These are phyloP conservation scores for Rhinopithecus roxellana DNA, from an alignment of 2,113 vertebrate species.

Conservation along the genomic window DNA sequence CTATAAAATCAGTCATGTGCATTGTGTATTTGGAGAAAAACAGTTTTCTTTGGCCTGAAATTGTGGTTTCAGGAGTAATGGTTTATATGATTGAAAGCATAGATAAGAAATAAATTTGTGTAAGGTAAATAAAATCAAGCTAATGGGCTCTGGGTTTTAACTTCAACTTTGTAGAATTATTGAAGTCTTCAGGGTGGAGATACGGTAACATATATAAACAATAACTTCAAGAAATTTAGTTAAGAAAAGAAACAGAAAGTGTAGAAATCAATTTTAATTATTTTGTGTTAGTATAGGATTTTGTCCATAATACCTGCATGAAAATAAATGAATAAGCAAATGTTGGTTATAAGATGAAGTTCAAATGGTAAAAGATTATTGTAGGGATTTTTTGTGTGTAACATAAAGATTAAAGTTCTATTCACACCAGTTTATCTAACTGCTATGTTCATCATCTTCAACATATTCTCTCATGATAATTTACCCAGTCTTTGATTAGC, in stretches of 20 bases:
- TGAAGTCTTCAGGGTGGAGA: neutral
- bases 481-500: neutral
- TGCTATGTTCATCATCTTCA: neutral
- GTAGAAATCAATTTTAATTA: neutral
- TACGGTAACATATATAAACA: neutral
- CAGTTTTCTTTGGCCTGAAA: neutral
- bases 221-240: neutral
- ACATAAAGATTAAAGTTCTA: neutral
- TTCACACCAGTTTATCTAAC: neutral
- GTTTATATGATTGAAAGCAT: neutral
- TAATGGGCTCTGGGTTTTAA: neutral
- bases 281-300: neutral
- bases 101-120: neutral
- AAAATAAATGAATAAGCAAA: neutral
- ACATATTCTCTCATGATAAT: neutral
- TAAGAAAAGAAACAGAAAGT: neutral
- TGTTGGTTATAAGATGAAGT: neutral
- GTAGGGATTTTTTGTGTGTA: neutral
- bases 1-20: neutral
- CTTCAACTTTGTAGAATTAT: neutral
- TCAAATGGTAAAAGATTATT: neutral
- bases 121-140: neutral
- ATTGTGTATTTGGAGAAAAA: neutral
- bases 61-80: neutral
- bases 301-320: neutral